A percentile compares a stretch with the other conserved stretches of the same genome.
Conservation (phyloP, 92 coral and sea anemone species). For the Zoanthus gigantus region DNA sequence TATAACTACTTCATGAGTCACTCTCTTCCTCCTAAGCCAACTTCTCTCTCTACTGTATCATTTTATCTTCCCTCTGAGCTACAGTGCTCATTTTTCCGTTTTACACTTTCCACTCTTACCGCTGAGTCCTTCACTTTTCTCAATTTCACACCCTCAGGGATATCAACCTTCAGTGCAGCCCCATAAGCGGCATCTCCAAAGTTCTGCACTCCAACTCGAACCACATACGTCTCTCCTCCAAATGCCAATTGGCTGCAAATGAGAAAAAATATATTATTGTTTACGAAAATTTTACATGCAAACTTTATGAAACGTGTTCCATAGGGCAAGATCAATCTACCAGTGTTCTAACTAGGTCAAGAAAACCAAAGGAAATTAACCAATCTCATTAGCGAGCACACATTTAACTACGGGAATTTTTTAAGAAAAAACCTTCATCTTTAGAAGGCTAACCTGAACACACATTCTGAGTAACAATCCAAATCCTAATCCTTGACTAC, state of each 20-base stretch:
- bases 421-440: no score
- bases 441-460: no score
- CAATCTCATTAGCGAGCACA: no score
- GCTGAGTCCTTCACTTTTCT: conserved; percentile 26
- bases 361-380: no score
- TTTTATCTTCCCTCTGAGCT: background rate
- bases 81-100: background rate
- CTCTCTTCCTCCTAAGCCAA: no score
- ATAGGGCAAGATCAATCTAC: no score
- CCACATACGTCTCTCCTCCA: conserved; percentile 31
- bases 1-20: no score
- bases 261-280: background rate
- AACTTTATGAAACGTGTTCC: background rate
- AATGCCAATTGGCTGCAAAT: conserved; percentile 22
- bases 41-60: no score
- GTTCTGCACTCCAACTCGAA: conserved; percentile 6
- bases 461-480: no score
- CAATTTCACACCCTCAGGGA: conserved; percentile 34
- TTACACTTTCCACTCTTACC: background rate
- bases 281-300: background rate
- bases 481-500: no score
- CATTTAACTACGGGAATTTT: no score
- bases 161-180: conserved; percentile 31
- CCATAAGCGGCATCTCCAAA: conserved; percentile 32
- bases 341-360: no score